phyloP scores from a whole-genome alignment of 2,888 invertebrate species.

The Andrena bicolor region DNA sequence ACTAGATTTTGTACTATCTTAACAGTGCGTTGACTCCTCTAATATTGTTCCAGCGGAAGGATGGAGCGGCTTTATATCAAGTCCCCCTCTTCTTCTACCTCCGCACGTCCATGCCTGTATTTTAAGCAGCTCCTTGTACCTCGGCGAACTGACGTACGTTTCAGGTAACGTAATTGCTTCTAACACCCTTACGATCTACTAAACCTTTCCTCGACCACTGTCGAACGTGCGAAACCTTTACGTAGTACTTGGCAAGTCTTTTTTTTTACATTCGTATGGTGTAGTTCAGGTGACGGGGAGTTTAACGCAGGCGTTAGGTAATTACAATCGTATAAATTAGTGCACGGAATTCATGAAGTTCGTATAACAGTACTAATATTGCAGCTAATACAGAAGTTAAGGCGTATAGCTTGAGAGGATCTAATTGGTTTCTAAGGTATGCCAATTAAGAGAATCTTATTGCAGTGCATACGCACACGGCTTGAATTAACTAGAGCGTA shows the following conservation, averaged over 20 bases:
- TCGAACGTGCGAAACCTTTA: not conserved
- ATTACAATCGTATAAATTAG: conserved; percentile 18
- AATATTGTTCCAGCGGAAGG: conserved; percentile 72
- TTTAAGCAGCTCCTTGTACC: conserved; percentile 31
- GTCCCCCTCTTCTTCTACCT: conserved; percentile 71
- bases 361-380: conserved; percentile 25
- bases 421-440: conserved; percentile 59
- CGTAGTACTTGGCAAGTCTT: not conserved
- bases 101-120: conserved; percentile 18
- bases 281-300: not conserved
- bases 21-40: conserved; percentile 63
- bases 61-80: conserved; percentile 76
- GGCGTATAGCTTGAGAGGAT: conserved; percentile 18
- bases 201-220: not conserved
- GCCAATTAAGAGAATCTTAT: conserved; percentile 59
- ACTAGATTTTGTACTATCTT: conserved; percentile 64
- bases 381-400: conserved; percentile 7
- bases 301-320: not conserved
- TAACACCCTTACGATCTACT: not conserved
- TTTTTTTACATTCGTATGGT: not conserved
- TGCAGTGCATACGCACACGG: conserved; percentile 35
- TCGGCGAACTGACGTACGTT: conserved; percentile 1
- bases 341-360: not conserved
- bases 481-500: conserved; percentile 61
- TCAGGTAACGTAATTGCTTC: conserved; percentile 8